Conservation (phyloP, 2,888 invertebrate genomes). For the Drosophila borborema region DNA sequence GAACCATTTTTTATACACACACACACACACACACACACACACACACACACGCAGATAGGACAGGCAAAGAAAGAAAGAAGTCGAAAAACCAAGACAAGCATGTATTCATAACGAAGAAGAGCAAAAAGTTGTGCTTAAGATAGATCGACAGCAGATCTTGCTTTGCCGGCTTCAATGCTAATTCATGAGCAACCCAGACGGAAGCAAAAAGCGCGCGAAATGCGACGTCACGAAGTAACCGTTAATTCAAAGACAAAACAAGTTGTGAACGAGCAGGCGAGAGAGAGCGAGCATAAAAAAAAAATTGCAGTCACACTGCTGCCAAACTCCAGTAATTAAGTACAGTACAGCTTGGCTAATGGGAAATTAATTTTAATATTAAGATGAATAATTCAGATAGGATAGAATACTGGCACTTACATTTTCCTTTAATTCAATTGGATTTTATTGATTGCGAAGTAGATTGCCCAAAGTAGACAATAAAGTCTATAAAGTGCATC, state of each 20-base stretch:
- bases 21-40: not conserved
- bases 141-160: slow-evolving; percentile 19
- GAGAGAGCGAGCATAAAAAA: slow-evolving; percentile 2
- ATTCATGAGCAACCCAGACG: slow-evolving; percentile 7
- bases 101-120: slow-evolving; percentile 19
- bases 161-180: slow-evolving; percentile 46
- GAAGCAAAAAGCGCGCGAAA: slow-evolving; percentile 54
- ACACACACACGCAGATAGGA: not conserved
- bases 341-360: slow-evolving; percentile 33
- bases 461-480: slow-evolving; percentile 1
- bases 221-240: slow-evolving; percentile 47
- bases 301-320: slow-evolving; percentile 5
- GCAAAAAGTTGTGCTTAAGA: slow-evolving; percentile 25
- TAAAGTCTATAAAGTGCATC: slow-evolving; percentile 15
- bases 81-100: slow-evolving; percentile 5
- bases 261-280: slow-evolving; percentile 17
- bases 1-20: slow-evolving; percentile 4
- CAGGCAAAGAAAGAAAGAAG: slow-evolving; percentile 4
- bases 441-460: slow-evolving; percentile 8
- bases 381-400: not conserved
- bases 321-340: slow-evolving; percentile 12
- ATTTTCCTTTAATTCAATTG: not conserved
- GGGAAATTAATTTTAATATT: not conserved
- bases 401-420: not conserved
- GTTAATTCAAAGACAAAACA: slow-evolving; percentile 51